Evolutionary conservation across 2,113 vertebrate genomes (phyloP).

Genomic region (Coracopsis vasa): DNA sequence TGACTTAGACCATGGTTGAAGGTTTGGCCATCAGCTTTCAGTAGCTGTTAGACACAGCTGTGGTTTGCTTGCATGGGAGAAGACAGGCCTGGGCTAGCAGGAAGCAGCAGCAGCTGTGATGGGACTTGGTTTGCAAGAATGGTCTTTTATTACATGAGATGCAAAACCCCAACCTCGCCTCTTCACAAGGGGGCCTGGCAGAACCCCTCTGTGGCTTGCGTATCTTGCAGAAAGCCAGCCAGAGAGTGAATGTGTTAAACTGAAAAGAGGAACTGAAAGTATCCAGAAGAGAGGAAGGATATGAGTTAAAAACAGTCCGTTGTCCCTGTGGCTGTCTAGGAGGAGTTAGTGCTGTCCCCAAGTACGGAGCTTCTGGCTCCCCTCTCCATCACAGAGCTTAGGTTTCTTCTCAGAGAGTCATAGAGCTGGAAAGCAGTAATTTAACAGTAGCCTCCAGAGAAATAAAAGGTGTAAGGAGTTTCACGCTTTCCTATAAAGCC

Average conservation of each 20-base stretch:
- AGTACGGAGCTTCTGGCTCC: not conserved
- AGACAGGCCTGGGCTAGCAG: not conserved
- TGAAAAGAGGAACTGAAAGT: constrained; percentile 39
- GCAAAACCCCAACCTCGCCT: not conserved
- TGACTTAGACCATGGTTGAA: not conserved
- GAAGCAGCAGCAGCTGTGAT: not conserved
- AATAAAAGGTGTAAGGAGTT: not conserved
- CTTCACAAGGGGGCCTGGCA: not conserved
- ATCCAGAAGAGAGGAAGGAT: constrained; percentile 42
- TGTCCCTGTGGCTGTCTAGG: not conserved
- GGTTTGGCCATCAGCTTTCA: not conserved
- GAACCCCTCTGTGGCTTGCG: not conserved
- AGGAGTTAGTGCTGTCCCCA: not conserved
- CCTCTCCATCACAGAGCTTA: not conserved
- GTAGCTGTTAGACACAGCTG: not conserved
- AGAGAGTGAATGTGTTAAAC: not conserved
- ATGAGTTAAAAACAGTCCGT: not conserved
- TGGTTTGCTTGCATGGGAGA: not conserved
- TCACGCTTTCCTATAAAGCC: not conserved
- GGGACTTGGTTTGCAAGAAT: not conserved
- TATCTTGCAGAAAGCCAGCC: not conserved
- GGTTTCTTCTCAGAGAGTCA: not conserved
- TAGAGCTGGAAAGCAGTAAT: not conserved
- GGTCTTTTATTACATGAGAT: not conserved
- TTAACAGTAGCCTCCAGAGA: not conserved